These are phyloP conservation scores for Tenthredo livida DNA, from an alignment of 2,888 invertebrate species.

Conservation along the genomic window DNA sequence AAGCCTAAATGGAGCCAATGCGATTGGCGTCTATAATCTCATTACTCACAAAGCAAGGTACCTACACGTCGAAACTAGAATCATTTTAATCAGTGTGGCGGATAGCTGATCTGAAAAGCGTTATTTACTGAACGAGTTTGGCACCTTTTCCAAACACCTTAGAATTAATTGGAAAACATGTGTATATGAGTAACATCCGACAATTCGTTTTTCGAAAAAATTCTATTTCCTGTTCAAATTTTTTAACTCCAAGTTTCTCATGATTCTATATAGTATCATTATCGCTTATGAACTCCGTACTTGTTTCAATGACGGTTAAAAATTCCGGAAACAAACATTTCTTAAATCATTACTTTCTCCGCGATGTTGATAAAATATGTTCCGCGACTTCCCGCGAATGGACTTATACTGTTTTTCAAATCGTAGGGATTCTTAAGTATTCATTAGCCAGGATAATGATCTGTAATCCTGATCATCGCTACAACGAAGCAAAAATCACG, in stretches of 20 bases:
- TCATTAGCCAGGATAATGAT: not conserved
- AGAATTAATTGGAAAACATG: not conserved
- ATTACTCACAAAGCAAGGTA: not conserved
- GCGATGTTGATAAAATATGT: too few relatives aligned
- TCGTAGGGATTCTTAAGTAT: not conserved
- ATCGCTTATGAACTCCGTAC: too few relatives aligned
- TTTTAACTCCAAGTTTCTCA: not conserved
- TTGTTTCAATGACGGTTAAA: too few relatives aligned
- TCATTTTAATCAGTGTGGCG: not conserved
- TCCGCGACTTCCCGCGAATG: not conserved
- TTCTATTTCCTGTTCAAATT: not conserved
- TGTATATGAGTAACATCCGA: not conserved
- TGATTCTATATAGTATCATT: not conserved
- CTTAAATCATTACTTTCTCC: too few relatives aligned
- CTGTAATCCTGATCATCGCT: not conserved
- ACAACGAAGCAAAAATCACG: not conserved
- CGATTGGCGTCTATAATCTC: not conserved
- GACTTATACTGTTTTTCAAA: not conserved
- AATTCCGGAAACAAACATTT: too few relatives aligned
- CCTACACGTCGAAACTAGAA: not conserved
- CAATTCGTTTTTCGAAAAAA: not conserved
- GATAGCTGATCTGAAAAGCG: not conserved
- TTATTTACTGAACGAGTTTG: not conserved
- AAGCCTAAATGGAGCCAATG: not conserved
- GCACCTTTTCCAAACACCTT: not conserved